Percentiles rank a stretch among this genome's conserved stretches.
Conservation (phyloP, 2,888 invertebrate genomes). For the Drosophila planitibia region DNA sequence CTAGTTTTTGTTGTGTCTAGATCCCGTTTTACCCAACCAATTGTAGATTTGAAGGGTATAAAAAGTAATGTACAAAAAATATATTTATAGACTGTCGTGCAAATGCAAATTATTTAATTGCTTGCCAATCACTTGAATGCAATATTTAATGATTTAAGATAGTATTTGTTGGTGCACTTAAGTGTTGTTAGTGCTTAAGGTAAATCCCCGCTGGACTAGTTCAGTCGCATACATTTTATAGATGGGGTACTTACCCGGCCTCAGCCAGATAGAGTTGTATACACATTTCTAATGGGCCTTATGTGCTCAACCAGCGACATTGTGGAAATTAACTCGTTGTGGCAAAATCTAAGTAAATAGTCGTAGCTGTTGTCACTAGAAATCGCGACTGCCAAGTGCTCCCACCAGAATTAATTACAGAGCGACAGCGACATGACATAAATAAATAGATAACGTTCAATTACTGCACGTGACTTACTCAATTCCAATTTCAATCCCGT, state of each 20-base stretch:
- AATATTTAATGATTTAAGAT: background rate
- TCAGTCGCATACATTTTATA: background rate
- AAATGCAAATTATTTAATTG: constrained; percentile 9
- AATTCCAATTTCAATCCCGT: constrained; percentile 38
- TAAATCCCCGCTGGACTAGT: constrained; percentile 31
- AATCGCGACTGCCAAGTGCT: constrained; percentile 51
- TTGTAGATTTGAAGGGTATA: background rate
- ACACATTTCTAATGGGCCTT: constrained; percentile 39
- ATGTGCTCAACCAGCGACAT: constrained; percentile 52
- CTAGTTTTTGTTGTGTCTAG: background rate
- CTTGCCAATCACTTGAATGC: background rate
- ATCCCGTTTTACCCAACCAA: background rate
- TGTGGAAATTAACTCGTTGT: constrained; percentile 28
- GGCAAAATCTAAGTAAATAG: constrained; percentile 59
- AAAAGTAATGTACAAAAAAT: constrained; percentile 9
- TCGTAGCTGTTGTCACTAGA: constrained; percentile 48
- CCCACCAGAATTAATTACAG: constrained; percentile 57
- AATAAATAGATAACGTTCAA: background rate
- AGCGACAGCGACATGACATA: constrained; percentile 15
- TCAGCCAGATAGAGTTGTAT: constrained; percentile 4
- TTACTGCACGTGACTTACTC: constrained; percentile 33
- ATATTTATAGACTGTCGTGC: constrained; percentile 2
- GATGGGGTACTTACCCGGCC: constrained; percentile 9
- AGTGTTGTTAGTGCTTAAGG: constrained; percentile 5
- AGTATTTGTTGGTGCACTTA: background rate